Percentiles rank a stretch among this genome's conserved stretches.
Evolutionary conservation across 2,113 vertebrate genomes (phyloP).

Genomic region (Micronisus gabar): DNA sequence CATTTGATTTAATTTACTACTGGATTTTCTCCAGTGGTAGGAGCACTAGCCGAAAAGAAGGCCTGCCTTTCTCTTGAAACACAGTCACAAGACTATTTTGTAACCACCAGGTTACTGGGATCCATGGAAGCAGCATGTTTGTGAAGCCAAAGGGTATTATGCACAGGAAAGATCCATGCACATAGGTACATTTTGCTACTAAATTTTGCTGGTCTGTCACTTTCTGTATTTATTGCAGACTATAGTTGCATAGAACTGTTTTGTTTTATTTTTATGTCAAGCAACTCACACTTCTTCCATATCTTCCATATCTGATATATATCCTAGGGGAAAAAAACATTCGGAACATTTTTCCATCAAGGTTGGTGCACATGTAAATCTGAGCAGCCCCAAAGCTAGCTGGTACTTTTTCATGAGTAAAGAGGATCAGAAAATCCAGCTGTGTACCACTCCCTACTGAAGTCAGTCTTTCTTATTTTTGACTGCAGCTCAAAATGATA

Average conservation of each 20-base stretch:
- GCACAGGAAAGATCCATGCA: neutral
- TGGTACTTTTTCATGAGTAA: neutral
- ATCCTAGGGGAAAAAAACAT: neutral
- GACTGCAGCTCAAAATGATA: neutral
- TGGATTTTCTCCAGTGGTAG: constrained; percentile 28
- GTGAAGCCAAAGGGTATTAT: neutral
- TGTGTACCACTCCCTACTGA: neutral
- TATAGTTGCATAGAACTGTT: neutral
- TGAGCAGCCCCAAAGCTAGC: neutral
- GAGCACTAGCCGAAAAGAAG: neutral
- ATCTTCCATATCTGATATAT: neutral
- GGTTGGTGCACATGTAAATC: neutral
- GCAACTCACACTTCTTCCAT: neutral
- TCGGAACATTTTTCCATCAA: neutral
- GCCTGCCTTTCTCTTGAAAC: neutral
- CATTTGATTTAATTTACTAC: neutral
- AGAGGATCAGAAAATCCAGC: neutral
- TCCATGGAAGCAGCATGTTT: neutral
- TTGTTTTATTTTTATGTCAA: neutral
- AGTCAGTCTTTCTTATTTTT: neutral
- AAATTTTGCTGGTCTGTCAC: neutral
- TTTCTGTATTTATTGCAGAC: neutral
- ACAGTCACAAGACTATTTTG: neutral
- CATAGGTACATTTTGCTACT: neutral
- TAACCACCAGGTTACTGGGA: neutral